phyloP scores from a whole-genome alignment of 2,888 invertebrate genomes.

The Sesamia inferens region DNA sequence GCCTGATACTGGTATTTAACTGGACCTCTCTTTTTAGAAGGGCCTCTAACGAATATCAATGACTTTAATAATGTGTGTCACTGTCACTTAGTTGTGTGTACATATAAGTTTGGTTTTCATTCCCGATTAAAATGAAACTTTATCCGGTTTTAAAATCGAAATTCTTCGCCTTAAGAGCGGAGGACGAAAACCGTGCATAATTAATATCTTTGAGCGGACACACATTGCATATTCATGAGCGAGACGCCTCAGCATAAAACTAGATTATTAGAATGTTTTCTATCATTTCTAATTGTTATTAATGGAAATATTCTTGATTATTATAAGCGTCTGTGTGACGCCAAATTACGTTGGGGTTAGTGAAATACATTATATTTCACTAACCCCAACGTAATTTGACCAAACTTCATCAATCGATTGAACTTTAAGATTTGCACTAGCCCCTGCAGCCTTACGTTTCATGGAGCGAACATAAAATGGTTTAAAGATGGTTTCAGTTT shows the following conservation, averaged over 20 bases:
- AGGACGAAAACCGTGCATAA: slow-evolving; percentile 82
- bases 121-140: slow-evolving; percentile 23
- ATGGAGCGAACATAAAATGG: too few species aligned
- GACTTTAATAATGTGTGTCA: not conserved
- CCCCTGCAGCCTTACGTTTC: too few species aligned
- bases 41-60: not conserved
- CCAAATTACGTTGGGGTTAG: too few species aligned
- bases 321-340: not conserved
- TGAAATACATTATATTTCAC: too few species aligned
- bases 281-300: slow-evolving; percentile 64
- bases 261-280: slow-evolving; percentile 75
- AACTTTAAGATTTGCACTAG: too few species aligned
- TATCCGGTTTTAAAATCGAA: slow-evolving; percentile 14
- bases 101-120: not conserved
- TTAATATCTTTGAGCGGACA: slow-evolving; percentile 83
- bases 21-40: not conserved
- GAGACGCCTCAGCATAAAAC: slow-evolving; percentile 77
- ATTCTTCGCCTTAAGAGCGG: slow-evolving; percentile 70
- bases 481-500: too few species aligned
- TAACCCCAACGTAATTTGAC: too few species aligned
- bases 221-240: slow-evolving; percentile 83
- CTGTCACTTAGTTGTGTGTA: too few species aligned
- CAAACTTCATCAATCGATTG: too few species aligned
- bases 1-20: not conserved
- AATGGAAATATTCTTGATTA: slow-evolving; percentile 23